Conservation (phyloP, 64 coral and sea anemone genomes). For the Pachyseris speciosa region DNA sequence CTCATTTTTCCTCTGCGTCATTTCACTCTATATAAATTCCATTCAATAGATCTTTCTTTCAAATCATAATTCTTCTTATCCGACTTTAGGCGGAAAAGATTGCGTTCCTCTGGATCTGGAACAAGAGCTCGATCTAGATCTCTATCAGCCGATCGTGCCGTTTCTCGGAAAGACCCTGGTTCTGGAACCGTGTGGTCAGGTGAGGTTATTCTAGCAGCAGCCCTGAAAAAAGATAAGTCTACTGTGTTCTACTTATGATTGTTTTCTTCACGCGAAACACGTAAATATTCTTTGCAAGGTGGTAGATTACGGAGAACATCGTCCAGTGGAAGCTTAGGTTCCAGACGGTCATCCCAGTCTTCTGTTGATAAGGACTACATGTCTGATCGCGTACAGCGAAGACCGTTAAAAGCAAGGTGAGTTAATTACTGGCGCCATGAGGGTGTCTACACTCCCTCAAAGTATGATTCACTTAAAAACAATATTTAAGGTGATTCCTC, state of each 20-base stretch:
- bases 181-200: slow-evolving; percentile 3
- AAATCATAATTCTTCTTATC: background rate
- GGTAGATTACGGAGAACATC: slow-evolving; percentile 40
- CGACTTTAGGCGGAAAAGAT: slow-evolving; percentile 24
- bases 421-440: background rate
- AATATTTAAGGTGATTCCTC: too few relatives aligned
- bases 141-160: slow-evolving; percentile 59
- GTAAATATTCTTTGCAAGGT: background rate
- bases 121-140: slow-evolving; percentile 68
- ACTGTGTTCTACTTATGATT: too few relatives aligned
- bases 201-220: background rate
- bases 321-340: slow-evolving; percentile 47
- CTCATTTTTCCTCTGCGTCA: too few relatives aligned
- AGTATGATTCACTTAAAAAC: too few relatives aligned
- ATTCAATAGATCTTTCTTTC: background rate
- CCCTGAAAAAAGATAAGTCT: background rate
- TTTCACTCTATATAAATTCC: background rate
- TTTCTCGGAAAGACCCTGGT: background rate
- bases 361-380: slow-evolving; percentile 45
- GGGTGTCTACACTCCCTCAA: too few relatives aligned
- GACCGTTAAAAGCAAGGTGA: slow-evolving; percentile 13
- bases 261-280: background rate
- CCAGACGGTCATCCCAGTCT: slow-evolving; percentile 73
- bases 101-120: slow-evolving; percentile 45
- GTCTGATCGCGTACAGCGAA: background rate